Evolutionary conservation across 2,888 invertebrate genomes (phyloP).

Genomic region (Tethea ocularis): DNA sequence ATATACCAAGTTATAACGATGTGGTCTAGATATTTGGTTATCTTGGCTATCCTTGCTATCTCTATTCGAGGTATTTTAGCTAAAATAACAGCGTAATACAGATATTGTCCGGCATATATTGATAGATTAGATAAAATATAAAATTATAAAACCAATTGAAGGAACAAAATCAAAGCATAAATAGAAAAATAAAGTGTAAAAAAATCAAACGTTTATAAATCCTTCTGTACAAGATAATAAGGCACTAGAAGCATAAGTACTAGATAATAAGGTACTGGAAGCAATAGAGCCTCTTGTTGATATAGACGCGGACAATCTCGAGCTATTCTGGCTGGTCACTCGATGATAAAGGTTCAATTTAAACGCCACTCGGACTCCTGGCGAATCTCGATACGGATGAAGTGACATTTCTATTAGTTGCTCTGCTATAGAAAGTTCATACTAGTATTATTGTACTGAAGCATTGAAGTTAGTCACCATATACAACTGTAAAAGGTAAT

Average conservation of each 20-base stretch:
- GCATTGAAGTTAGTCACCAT: background rate
- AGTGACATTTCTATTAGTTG: slow-evolving; percentile 25
- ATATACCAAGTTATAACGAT: background rate
- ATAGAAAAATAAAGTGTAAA: no score
- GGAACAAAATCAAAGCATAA: no score
- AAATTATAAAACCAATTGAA: no score
- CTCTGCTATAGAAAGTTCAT: background rate
- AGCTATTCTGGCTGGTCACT: slow-evolving; percentile 29
- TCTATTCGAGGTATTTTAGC: slow-evolving; percentile 22
- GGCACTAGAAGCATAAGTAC: slow-evolving; percentile 21
- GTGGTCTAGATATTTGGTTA: slow-evolving; percentile 10
- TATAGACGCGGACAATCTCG: slow-evolving; percentile 32
- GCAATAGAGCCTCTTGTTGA: slow-evolving; percentile 34
- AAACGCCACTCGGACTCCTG: slow-evolving; percentile 2
- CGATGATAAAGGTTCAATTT: slow-evolving; percentile 27
- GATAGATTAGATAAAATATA: no score
- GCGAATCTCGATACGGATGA: slow-evolving; percentile 9
- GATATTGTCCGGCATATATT: background rate
- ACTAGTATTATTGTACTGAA: slow-evolving; percentile 11
- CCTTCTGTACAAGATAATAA: slow-evolving; percentile 15
- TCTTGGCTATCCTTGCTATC: slow-evolving; percentile 24
- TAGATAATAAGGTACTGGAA: slow-evolving; percentile 29
- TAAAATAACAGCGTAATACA: background rate
- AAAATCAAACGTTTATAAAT: no score
- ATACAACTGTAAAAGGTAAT: background rate